phyloP scores from a whole-genome alignment of 2,113 vertebrate genomes.

The Vireo altiloquus region DNA sequence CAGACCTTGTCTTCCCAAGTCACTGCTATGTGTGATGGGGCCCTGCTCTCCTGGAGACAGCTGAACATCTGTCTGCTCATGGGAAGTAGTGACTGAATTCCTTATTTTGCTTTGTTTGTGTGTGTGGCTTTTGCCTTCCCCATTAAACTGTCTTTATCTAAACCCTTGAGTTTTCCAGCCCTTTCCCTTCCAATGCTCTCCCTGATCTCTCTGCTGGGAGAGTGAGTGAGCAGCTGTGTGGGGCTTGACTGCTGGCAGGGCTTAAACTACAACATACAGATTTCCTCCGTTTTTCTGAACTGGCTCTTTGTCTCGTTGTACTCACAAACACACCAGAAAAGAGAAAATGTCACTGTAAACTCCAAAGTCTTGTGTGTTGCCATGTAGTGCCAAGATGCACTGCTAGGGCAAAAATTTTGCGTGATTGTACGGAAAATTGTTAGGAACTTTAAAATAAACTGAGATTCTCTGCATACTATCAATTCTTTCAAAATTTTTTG shows the following conservation, averaged over 20 bases:
- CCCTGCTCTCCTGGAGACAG: not conserved
- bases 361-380: not conserved
- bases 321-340: not conserved
- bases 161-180: not conserved
- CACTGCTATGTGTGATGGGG: rapidly evolving
- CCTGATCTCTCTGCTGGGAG: not conserved
- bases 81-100: not conserved
- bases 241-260: not conserved
- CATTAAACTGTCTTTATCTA: not conserved
- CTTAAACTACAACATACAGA: not conserved
- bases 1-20: not conserved
- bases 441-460: not conserved
- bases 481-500: not conserved
- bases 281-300: not conserved
- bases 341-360: not conserved
- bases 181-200: not conserved
- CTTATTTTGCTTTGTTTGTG: not conserved
- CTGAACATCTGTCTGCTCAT: not conserved
- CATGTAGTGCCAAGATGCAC: not conserved
- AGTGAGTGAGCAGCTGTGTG: not conserved
- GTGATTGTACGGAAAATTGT: not conserved
- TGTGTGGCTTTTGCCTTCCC: not conserved
- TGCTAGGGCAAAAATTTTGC: not conserved
- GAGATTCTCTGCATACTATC: not conserved
- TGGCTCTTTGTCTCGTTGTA: not conserved